Evolutionary conservation across 2,113 vertebrate genomes (phyloP).

Genomic region (Sisor rabdophorus): DNA sequence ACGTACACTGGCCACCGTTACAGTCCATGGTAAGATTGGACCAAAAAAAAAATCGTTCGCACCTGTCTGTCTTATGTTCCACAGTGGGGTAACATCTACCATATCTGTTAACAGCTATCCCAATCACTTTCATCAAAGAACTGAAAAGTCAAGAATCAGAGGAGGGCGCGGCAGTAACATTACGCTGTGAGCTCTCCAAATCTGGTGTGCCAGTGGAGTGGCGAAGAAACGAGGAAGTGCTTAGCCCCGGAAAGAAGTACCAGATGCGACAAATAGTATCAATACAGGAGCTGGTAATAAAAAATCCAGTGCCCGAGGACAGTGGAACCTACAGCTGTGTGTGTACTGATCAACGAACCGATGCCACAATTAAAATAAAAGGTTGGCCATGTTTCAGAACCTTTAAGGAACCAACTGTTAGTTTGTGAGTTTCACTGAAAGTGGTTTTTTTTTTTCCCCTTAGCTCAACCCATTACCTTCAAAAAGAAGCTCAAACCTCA

Average conservation of each 20-base stretch:
- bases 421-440: slow-evolving; percentile 6
- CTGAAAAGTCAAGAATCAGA: slow-evolving; percentile 77
- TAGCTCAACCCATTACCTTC: slow-evolving; percentile 70
- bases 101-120: slow-evolving; percentile 64
- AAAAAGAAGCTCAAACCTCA: slow-evolving; percentile 77
- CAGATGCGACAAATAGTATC: slow-evolving; percentile 72
- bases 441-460: slow-evolving; percentile 37
- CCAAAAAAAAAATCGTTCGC: not conserved
- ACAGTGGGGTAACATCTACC: not conserved
- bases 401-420: not conserved
- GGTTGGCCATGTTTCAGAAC: slow-evolving; percentile 63
- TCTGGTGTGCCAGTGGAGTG: slow-evolving; percentile 71
- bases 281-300: slow-evolving; percentile 74
- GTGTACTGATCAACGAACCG: slow-evolving; percentile 71
- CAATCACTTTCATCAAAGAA: slow-evolving; percentile 73
- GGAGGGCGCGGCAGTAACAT: slow-evolving; percentile 72
- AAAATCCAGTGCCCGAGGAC: slow-evolving; percentile 73
- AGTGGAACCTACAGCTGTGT: slow-evolving; percentile 81
- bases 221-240: slow-evolving; percentile 70
- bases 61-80: not conserved
- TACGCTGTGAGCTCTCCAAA: slow-evolving; percentile 83
- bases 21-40: slow-evolving; percentile 72
- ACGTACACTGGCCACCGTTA: slow-evolving; percentile 72
- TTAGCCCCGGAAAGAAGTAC: slow-evolving; percentile 73
- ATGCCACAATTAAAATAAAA: slow-evolving; percentile 74